Base-by-base conservation (phyloP, 2,888 invertebrate species). In the Drosophila mimetica region DNA sequence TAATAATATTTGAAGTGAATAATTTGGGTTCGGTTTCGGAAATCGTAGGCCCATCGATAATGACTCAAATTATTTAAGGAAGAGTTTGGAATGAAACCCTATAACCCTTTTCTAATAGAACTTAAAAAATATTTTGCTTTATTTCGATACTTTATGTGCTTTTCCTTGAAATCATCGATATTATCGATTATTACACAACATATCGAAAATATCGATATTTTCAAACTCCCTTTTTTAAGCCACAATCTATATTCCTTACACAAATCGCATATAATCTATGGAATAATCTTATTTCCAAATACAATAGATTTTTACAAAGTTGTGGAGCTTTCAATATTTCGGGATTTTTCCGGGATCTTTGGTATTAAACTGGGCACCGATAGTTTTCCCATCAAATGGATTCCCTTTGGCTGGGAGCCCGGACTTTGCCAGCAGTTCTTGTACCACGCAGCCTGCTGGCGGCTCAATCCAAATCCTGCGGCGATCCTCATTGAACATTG, bases 341-440 rank as follows among this genome's bases (percentile, higher is more conserved):
- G 16, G 3, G 28, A 13, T 1, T 18, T 8, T 11, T 2, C 2
- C 0, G 16, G 36, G 1, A 5, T 3, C 0, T n/a, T 8, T 1
- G 16, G 0, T 6, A 1, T 3, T 9, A 7, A 1, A 2, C 0
- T 11, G 7, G 54, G 48, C n/a, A 4, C 1, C 1, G 22, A 22
- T 4, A 20, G 0, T 2, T 37, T 3, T 16, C 5, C 20, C n/a
- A 39, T 16, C 0, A 37, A n/a, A 6, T 20, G 13, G 0, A 59
- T 11, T 16, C 51, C 51, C 36, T 37, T 64, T 8, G 30, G 14
- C 20, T 63, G 67, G 4, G 63, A 42, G 0, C 51, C 58, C 6
- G 67, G 81, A 53, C 46, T 50, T 2, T 67, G 58, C 81, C 79
- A 80, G 63, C 84, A 84, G 28, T 81, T 67, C 8, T 78, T 80